Evolutionary conservation across 2,888 invertebrate species (phyloP), one percentile per base, ranked within the genome.

Genomic region (Ennomos erosarius): DNA sequence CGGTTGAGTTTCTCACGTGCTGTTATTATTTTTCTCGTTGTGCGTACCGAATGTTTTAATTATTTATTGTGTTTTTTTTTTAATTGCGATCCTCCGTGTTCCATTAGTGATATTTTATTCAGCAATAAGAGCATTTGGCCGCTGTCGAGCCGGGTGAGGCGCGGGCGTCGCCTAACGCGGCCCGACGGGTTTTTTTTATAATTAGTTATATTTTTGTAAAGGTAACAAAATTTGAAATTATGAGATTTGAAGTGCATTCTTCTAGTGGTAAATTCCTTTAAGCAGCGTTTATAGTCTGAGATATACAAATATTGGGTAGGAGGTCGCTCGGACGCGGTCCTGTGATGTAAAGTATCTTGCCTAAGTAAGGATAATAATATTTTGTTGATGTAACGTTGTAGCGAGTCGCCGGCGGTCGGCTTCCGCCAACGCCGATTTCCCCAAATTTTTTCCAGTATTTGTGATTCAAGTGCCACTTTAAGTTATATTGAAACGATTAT

Each of bases 391-490:
- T 81, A 76, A 82, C 81, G 78, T 77, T 77, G 78, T 74, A 75
- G 78, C 78, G 82, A 75, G 80, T 77, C 81, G 83, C 80, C 80
- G 85, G 80, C 82, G 81, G 74, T 46, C 53, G 75, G 82, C 80
- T 76, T 74, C 81, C 83, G 85, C 83, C 83, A 83, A 79, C 73
- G 85, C 90, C 89, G 87, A 90, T 93, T 94, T 94, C 91, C 92
- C 92, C 90, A 92, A 94, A 94, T 94, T 91, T 93, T 94, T 94
- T 93, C 94, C 94, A 94, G 94, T 95, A 94, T 95, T 95, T 95
- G 95, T 95, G 95, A 95, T 95, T 94, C 94, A 95, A 95, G 95
- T 95, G 95, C 95, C 95, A 95, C 95, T 95, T 95, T 94, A 94
- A 94, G 94, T 95, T 94, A 94, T 89, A 90, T 89, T 93, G 89